These are phyloP conservation scores for Anas platyrhynchos DNA, from an alignment of 2,113 vertebrate species.

Conservation along the genomic window DNA sequence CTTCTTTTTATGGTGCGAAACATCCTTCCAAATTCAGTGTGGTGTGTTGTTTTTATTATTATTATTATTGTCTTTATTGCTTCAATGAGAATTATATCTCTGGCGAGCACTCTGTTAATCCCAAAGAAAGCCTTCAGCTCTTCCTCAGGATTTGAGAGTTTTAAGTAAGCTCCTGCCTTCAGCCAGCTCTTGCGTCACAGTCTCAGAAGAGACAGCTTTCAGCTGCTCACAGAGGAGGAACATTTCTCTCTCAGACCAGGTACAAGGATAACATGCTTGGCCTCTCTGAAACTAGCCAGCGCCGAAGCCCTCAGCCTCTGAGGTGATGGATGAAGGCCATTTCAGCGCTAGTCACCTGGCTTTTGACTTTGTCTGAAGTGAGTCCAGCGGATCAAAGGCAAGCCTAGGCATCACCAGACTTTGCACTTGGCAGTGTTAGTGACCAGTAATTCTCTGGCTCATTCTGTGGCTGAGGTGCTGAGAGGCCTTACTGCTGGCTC, in stretches of 20 bases:
- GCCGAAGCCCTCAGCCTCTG: not conserved
- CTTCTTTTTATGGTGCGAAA: not conserved
- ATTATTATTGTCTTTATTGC: not conserved
- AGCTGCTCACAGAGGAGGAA: not conserved
- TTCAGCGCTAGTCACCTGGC: not conserved
- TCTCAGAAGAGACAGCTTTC: not conserved
- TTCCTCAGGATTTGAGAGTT: not conserved
- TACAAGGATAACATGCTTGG: not conserved
- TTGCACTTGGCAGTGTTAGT: not conserved
- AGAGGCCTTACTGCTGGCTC: not conserved
- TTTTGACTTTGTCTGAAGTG: not conserved
- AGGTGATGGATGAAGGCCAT: not conserved
- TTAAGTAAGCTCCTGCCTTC: not conserved
- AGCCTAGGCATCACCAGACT: not conserved
- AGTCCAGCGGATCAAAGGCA: not conserved
- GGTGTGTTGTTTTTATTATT: not conserved
- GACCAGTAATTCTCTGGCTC: not conserved
- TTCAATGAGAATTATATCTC: not conserved
- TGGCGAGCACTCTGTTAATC: not conserved
- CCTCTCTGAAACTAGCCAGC: not conserved
- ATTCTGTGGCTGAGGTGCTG: not conserved
- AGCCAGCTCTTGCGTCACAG: not conserved
- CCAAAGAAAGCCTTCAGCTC: not conserved
- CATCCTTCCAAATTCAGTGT: not conserved
- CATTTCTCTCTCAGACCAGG: not conserved